Conservation (phyloP, 2,113 vertebrate genomes). For the Salvelinus fontinalis region DNA sequence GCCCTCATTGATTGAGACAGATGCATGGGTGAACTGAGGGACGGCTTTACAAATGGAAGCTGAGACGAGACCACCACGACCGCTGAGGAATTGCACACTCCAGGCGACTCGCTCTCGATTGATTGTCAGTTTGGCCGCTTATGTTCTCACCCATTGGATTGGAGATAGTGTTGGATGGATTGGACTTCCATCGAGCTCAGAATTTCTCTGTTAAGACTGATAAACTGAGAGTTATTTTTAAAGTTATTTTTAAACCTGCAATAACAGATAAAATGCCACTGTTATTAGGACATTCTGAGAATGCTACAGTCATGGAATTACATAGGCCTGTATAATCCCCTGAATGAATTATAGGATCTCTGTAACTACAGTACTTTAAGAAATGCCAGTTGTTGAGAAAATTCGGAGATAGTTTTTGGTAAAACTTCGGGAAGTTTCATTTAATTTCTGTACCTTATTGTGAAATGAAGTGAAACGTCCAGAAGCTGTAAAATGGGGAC, state of each 20-base stretch:
- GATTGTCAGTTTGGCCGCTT: conserved; percentile 43
- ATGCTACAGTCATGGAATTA: too few species aligned
- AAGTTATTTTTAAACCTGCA: neutral
- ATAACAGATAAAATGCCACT: neutral
- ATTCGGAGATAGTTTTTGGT: too few species aligned
- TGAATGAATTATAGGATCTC: too few species aligned
- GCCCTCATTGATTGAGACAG: conserved; percentile 73
- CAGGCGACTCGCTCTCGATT: conserved; percentile 27
- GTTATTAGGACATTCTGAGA: too few species aligned
- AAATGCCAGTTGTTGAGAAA: too few species aligned
- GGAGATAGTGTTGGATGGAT: conserved; percentile 25
- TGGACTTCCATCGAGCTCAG: conserved; percentile 14
- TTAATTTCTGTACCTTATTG: too few species aligned
- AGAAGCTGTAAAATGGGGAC: too few species aligned
- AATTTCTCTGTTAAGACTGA: neutral
- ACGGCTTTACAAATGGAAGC: conserved; percentile 62
- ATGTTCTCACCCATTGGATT: conserved; percentile 40
- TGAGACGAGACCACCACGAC: conserved; percentile 35
- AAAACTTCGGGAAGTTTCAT: too few species aligned
- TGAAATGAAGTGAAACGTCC: too few species aligned
- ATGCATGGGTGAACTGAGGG: conserved; percentile 67
- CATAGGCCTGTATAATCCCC: too few species aligned
- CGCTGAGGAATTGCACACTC: conserved; percentile 9
- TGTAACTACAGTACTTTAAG: too few species aligned
- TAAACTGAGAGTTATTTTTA: neutral